These are phyloP conservation scores for Acanthococcus lagerstroemiae DNA, from an alignment of 2,888 invertebrate genomes.

Conservation along the genomic window DNA sequence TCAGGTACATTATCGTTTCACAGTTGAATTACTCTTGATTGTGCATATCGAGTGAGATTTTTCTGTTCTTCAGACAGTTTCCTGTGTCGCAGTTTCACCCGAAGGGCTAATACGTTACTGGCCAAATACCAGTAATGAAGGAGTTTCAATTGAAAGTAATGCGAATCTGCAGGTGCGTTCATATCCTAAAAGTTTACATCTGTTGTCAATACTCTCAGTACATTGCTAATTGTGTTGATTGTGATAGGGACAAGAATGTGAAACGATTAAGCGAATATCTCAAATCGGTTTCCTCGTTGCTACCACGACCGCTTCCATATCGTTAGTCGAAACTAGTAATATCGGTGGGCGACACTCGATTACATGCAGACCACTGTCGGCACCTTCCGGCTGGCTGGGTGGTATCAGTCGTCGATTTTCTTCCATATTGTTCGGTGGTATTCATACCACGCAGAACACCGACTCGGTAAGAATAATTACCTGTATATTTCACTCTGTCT, in stretches of 20 bases:
- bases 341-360: conserved; percentile 57
- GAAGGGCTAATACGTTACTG: conserved; percentile 89
- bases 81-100: conserved; percentile 85
- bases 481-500: not conserved
- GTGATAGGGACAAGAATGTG: conserved; percentile 65
- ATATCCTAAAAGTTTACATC: not conserved
- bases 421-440: conserved; percentile 63
- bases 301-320: conserved; percentile 75
- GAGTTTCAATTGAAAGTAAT: conserved; percentile 69
- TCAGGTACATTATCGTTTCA: conserved; percentile 42
- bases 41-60: not conserved
- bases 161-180: conserved; percentile 61
- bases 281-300: conserved; percentile 71
- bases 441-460: conserved; percentile 38
- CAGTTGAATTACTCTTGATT: not conserved
- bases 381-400: conserved; percentile 73
- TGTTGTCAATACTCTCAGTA: conserved; percentile 34
- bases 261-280: conserved; percentile 57
- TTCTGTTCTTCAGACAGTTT: conserved; percentile 55
- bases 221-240: not conserved
- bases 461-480: conserved; percentile 37
- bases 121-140: conserved; percentile 81
- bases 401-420: conserved; percentile 75
- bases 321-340: conserved; percentile 54
- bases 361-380: conserved; percentile 55